Base-by-base conservation (phyloP, 2,888 invertebrate species). In the Cephonodes hylas region DNA sequence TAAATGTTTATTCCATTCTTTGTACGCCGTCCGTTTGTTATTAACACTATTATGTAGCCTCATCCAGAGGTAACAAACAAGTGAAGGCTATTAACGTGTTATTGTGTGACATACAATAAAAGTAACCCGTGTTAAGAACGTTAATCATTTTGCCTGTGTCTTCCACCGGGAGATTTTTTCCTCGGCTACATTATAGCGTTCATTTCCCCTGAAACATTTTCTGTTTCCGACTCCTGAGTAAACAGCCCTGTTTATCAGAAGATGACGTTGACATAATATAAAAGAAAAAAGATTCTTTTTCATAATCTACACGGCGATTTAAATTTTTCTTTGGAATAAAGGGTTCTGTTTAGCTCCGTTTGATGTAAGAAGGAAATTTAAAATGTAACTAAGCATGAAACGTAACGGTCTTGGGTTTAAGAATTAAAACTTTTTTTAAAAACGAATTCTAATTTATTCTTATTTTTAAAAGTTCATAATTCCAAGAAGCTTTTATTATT, bases 131-230 rank as follows among this genome's bases (percentile, higher is more conserved):
- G 75, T 75, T 76, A 78, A 83, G 73, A 71, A 84, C 80, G 85
- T 86, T 86, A 86, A 85, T 86, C 85, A 86, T 81, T 65, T 69
- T 73, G 67, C 70, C 63, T 67, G 66, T 67, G 73, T 59, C 63
- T 59, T 57, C 59, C 77, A 76, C 72, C 31, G 71, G 72, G 73
- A 78, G 74, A 70, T 71, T 70, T 68, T n/a, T 72, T 71, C 27
- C 27, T 71, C 73, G 70, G 72, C 72, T 68, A 72, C 77, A 83
- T 81, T 83, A 70, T 77, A 78, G 74, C 78, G 78, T 80, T 86
- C 83, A 87, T 86, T 88, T 87, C 85, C 86, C 84, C 69, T 73
- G 76, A 76, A 80, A 79, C 68, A 70, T 81, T 82, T 27, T 82
- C 81, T 82, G 81, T 84, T 86, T 84, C 83, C 83, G 79, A 74